Conservation (phyloP, 1,140 invertebrate species). For the Meloidogyne chitwoodi region DNA sequence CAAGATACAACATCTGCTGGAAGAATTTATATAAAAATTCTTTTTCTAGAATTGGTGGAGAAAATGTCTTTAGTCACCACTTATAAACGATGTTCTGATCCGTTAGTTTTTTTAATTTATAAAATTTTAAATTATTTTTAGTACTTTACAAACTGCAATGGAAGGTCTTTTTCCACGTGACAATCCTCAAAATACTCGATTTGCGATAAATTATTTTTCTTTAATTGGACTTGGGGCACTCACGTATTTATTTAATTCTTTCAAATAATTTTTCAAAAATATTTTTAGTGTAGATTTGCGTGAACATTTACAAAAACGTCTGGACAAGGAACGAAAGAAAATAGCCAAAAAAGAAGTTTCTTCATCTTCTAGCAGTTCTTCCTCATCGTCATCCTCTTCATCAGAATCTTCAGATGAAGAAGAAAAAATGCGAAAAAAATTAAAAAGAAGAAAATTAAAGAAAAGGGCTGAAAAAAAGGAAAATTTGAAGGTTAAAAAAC, state of each 20-base stretch:
- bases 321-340: constrained; percentile 27
- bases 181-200: constrained; percentile 90
- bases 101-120: constrained; percentile 62
- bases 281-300: constrained; percentile 34
- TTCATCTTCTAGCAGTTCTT: neutral
- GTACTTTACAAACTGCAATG: constrained; percentile 79
- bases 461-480: neutral
- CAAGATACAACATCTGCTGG: constrained; percentile 94
- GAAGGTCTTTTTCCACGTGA: constrained; percentile 89
- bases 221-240: constrained; percentile 93
- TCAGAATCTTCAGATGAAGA: neutral
- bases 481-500: neutral
- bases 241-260: constrained; percentile 64
- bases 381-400: neutral
- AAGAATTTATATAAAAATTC: constrained; percentile 92
- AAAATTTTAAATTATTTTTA: constrained; percentile 62
- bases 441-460: neutral
- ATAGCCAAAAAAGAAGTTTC: neutral
- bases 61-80: constrained; percentile 89
- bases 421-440: neutral
- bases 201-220: constrained; percentile 98
- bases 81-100: constrained; percentile 81
- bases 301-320: constrained; percentile 27
- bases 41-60: constrained; percentile 91
- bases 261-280: constrained; percentile 3